Evolutionary conservation across 1,140 invertebrate species (phyloP).

Genomic region (Andricus grossulariae): DNA sequence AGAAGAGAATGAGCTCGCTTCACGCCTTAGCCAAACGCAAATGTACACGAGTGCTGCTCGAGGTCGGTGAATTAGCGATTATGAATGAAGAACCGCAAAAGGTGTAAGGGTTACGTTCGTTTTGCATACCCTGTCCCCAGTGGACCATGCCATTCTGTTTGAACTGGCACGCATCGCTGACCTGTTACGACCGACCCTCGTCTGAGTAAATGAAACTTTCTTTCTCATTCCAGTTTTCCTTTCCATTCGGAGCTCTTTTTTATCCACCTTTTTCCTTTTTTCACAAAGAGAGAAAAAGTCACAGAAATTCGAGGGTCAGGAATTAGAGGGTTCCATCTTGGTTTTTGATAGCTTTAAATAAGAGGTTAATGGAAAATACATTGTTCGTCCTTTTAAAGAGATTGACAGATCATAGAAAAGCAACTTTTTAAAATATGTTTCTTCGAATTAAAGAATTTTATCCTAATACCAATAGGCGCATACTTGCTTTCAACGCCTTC

Average conservation of each 20-base stretch:
- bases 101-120: constrained; percentile 34
- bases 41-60: constrained; percentile 6
- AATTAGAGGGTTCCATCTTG: too few species aligned
- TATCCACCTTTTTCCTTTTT: constrained; percentile 39
- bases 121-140: constrained; percentile 46
- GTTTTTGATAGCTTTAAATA: too few species aligned
- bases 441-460: background rate
- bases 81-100: constrained; percentile 48
- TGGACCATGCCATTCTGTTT: constrained; percentile 31
- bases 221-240: constrained; percentile 36
- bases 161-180: constrained; percentile 58
- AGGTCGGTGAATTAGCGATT: constrained; percentile 25
- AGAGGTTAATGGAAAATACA: too few species aligned
- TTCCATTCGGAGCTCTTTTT: constrained; percentile 35
- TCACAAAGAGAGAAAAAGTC: constrained; percentile 12
- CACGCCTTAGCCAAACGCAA: constrained; percentile 22
- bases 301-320: background rate
- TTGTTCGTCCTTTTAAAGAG: too few species aligned
- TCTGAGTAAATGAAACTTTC: constrained; percentile 49
- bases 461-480: constrained; percentile 39
- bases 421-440: too few species aligned
- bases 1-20: constrained; percentile 20
- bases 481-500: constrained; percentile 22
- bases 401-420: too few species aligned
- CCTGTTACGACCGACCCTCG: constrained; percentile 50